phyloP scores from a whole-genome alignment of 2,797 vertebrate genomes.

The Xiphophorus birchmanni region DNA sequence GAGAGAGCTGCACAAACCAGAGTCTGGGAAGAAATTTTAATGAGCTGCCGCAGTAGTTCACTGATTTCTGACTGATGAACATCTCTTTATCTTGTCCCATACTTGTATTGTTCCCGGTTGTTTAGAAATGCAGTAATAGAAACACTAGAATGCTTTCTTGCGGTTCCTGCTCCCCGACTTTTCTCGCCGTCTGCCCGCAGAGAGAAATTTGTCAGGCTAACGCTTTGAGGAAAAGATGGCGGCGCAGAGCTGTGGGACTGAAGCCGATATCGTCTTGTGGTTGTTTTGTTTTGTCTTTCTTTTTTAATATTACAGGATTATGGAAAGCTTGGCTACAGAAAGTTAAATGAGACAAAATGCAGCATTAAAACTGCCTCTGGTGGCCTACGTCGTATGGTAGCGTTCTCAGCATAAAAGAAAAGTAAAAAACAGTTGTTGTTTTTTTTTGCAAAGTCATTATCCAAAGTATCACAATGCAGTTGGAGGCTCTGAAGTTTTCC shows the following conservation, averaged over 20 bases:
- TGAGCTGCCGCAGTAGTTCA: not conserved
- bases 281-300: not conserved
- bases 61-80: not conserved
- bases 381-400: slow-evolving; percentile 31
- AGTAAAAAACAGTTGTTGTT: slow-evolving; percentile 18
- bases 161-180: slow-evolving; percentile 23
- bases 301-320: slow-evolving; percentile 30
- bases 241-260: slow-evolving; percentile 15
- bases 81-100: not conserved
- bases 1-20: not conserved
- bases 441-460: slow-evolving; percentile 48
- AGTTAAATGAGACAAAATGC: slow-evolving; percentile 26
- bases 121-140: not conserved
- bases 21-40: not conserved
- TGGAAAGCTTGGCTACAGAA: slow-evolving; percentile 27
- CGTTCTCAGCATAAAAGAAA: slow-evolving; percentile 43
- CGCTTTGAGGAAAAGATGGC: slow-evolving; percentile 11
- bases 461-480: slow-evolving; percentile 29
- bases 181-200: not conserved
- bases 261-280: not conserved
- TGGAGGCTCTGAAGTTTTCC: slow-evolving; percentile 19
- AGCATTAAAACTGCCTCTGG: slow-evolving; percentile 18
- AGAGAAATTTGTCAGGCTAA: not conserved
- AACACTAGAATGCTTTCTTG: not conserved
- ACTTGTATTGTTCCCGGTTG: not conserved